Percentiles rank a stretch among this genome's conserved stretches.
phyloP scores from a whole-genome alignment of 2,888 invertebrate genomes.

The Agrilus cyanescens region DNA sequence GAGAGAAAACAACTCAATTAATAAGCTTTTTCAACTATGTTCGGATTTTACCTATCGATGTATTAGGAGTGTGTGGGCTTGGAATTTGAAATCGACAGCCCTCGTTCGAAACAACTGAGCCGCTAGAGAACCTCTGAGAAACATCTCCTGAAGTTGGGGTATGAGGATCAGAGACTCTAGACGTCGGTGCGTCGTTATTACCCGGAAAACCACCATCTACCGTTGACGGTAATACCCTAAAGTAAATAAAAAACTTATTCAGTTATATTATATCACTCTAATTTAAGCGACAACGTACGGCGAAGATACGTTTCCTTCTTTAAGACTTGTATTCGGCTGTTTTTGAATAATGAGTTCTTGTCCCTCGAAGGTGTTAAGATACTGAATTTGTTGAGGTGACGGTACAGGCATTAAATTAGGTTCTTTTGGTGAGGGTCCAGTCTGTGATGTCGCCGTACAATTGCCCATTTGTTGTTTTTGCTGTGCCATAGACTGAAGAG shows the following conservation, averaged over 20 bases:
- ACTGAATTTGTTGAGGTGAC: slow-evolving; percentile 91
- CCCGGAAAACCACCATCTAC: slow-evolving; percentile 35
- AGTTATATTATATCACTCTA: not conserved
- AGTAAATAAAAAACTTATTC: slow-evolving; percentile 8
- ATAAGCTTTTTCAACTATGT: not conserved
- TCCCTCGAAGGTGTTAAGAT: slow-evolving; percentile 90
- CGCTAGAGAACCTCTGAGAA: slow-evolving; percentile 34
- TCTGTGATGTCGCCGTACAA: slow-evolving; percentile 30
- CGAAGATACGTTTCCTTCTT: slow-evolving; percentile 63
- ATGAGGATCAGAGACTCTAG: slow-evolving; percentile 38
- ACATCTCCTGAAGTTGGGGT: slow-evolving; percentile 40
- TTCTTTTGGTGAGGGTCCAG: slow-evolving; percentile 47
- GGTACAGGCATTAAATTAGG: slow-evolving; percentile 92
- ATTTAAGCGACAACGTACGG: slow-evolving; percentile 45
- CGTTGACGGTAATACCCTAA: slow-evolving; percentile 29
- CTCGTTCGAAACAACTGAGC: slow-evolving; percentile 29
- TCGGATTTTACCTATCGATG: slow-evolving; percentile 12
- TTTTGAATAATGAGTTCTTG: slow-evolving; percentile 94
- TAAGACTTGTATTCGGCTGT: slow-evolving; percentile 83
- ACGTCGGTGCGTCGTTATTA: slow-evolving; percentile 30
- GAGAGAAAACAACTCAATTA: slow-evolving; percentile 8
- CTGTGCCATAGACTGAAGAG: slow-evolving; percentile 50
- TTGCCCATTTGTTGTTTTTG: slow-evolving; percentile 41
- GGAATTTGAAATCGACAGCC: slow-evolving; percentile 40
- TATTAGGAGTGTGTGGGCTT: slow-evolving; percentile 38